Base-by-base conservation (phyloP, 1,140 invertebrate species). In the Platyura marginata region DNA sequence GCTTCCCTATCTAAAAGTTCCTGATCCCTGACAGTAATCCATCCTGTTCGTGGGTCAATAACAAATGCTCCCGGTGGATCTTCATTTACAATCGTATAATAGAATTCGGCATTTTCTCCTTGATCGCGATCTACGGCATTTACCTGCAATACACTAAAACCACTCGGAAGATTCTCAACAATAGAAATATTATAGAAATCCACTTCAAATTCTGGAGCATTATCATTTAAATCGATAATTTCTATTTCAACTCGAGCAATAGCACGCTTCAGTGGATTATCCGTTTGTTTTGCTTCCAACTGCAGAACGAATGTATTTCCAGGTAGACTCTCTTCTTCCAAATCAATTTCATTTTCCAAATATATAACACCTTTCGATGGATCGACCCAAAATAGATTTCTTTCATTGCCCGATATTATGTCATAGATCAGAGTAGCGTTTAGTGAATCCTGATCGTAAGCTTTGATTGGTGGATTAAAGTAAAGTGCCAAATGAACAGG, bases 151-250 rank as follows among this genome's bases (percentile, higher is more conserved):
- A 88, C 81, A 51, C 80, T 85, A 49, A 84, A 84, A 45, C 85
- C 85, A 49, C 84, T 85, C 0, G 86, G 87, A 23, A 90, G 63
- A 58, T 91, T 90, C 56, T 91, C 86, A 36, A 90, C 83, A 40
- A 91, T 89, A 47, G 83, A 89, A 32, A 91, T 88, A 48, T 89
- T 89, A 54, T 90, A 90, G 47, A 83, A 74, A 49, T 87, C 83
- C 0, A 84, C 80, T 59, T 88, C 84, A 45, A 91, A 91, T 47
- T 84, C 75, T 0, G 85, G 85, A 15, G 81, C 57, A 57, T 86
- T 86, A 52, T 89, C 84, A 52, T 89, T 89, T 0, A 90, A 54
- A 54, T 90, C 85, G 9, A 82, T 51, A 1, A 90, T 64, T 56
- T 84, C 77, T 0, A 90, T 64, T 56, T 88, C 81, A 1, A 88